Percentiles rank a stretch among this genome's conserved stretches.
phyloP scores from a whole-genome alignment of 2,888 invertebrate genomes.

The Octodonta nipae region DNA sequence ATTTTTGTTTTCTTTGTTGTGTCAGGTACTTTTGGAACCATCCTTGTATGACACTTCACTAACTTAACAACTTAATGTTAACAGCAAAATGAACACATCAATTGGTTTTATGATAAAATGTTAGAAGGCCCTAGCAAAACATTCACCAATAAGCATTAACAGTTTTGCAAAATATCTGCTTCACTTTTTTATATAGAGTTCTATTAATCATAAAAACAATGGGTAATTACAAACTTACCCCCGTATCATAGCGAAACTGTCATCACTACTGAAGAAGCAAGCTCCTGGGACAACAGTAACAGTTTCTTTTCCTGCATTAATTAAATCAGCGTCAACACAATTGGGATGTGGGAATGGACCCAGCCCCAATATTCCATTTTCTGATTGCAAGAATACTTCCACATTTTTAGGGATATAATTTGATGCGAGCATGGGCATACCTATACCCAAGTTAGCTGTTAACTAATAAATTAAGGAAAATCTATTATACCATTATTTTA shows the following conservation, averaged over 20 bases:
- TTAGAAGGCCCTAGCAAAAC: too few species aligned
- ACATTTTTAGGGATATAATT: slow-evolving; percentile 81
- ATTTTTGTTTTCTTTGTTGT: slow-evolving; percentile 8
- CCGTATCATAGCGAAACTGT: slow-evolving; percentile 97
- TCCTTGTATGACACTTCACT: too few species aligned
- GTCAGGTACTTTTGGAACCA: slow-evolving; percentile 8
- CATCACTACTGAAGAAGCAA: slow-evolving; percentile 88
- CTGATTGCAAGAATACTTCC: slow-evolving; percentile 84
- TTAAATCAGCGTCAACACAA: slow-evolving; percentile 82
- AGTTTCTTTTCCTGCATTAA: slow-evolving; percentile 98
- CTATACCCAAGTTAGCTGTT: slow-evolving; percentile 81
- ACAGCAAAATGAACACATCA: too few species aligned
- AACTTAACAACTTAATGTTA: too few species aligned
- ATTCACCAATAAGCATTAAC: too few species aligned
- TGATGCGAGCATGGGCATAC: slow-evolving; percentile 90
- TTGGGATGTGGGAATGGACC: slow-evolving; percentile 81
- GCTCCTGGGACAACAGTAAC: slow-evolving; percentile 81
- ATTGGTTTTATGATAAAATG: too few species aligned
- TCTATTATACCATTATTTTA: too few species aligned
- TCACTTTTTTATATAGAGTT: too few species aligned
- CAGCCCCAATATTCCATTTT: slow-evolving; percentile 93
- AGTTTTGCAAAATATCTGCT: too few species aligned
- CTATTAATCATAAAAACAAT: too few species aligned
- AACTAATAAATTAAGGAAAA: too few species aligned
- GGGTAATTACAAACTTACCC: too few species aligned